Base-by-base conservation (phyloP, 2,113 vertebrate species). In the Cottus gobio region DNA sequence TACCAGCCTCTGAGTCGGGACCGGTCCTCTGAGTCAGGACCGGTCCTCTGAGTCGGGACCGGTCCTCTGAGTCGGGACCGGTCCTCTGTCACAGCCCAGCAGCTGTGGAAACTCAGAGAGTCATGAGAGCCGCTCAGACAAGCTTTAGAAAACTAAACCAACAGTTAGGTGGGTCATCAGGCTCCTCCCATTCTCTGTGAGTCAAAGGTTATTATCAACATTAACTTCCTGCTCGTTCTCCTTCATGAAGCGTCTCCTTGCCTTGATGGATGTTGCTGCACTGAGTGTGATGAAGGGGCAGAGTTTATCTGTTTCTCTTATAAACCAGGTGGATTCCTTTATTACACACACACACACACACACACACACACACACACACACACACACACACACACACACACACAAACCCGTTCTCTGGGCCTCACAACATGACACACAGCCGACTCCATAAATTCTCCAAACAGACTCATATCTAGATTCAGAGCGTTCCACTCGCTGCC, bases 1-100 rank as follows among this genome's bases (percentile, higher is more conserved):
- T 90, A 90, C 79, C 85, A 85, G 84, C 85, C 80, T 85, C 83
- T 90, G 88, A 84, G 85, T n/a, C n/a, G n/a, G n/a, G n/a, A n/a
- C n/a, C n/a, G n/a, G n/a, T n/a, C n/a, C n/a, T n/a, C n/a, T n/a
- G n/a, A n/a, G n/a, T n/a, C n/a, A n/a, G n/a, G n/a, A n/a, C n/a
- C n/a, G n/a, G n/a, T n/a, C n/a, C n/a, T n/a, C n/a, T n/a, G n/a
- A n/a, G n/a, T n/a, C n/a, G n/a, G n/a, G n/a, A n/a, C n/a, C n/a
- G n/a, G n/a, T n/a, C n/a, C n/a, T n/a, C n/a, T n/a, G n/a, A n/a
- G n/a, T n/a, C n/a, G n/a, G n/a, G n/a, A n/a, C n/a, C n/a, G n/a
- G n/a, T n/a, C n/a, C n/a, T n/a, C 82, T 72, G 15, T 52, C 52
- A 61, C 18, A 50, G 57, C 64, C 64, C 2, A 11, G 10, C 4